Evolutionary conservation across 1,140 invertebrate genomes (phyloP).

Genomic region (Hetaerina americana): DNA sequence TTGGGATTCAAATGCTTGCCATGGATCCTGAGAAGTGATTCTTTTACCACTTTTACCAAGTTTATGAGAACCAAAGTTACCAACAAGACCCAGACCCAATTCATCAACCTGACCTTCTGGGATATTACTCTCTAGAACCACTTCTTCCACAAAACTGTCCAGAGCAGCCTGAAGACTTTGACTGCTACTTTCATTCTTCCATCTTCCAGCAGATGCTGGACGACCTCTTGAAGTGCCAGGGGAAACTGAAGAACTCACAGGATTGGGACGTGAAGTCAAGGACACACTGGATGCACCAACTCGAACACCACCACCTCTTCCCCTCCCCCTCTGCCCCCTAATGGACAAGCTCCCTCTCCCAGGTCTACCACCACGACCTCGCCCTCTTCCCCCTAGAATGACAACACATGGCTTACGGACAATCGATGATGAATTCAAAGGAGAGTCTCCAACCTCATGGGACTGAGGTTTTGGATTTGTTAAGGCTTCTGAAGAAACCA

Average conservation of each 20-base stretch:
- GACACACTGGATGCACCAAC: too few species aligned
- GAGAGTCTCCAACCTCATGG: not conserved
- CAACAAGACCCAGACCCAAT: not conserved
- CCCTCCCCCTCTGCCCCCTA: not conserved
- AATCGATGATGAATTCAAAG: not conserved
- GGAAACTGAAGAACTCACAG: not conserved
- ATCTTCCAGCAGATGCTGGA: not conserved
- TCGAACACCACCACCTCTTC: not conserved
- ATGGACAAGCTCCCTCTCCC: not conserved
- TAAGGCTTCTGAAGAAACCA: not conserved
- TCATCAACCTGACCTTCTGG: not conserved
- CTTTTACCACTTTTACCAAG: not conserved
- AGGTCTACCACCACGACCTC: too few species aligned
- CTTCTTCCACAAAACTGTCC: not conserved
- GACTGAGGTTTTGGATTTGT: not conserved
- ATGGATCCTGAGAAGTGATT: not conserved
- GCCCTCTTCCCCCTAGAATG: not conserved
- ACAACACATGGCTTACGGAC: not conserved
- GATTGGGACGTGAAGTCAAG: not conserved
- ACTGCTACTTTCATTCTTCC: not conserved
- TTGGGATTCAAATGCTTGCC: not conserved
- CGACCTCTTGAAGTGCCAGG: too few species aligned
- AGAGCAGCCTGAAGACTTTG: not conserved
- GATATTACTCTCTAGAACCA: not conserved
- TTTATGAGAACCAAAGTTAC: not conserved